phyloP scores from a whole-genome alignment of 1,140 invertebrate genomes.

The Conus betulinus region DNA sequence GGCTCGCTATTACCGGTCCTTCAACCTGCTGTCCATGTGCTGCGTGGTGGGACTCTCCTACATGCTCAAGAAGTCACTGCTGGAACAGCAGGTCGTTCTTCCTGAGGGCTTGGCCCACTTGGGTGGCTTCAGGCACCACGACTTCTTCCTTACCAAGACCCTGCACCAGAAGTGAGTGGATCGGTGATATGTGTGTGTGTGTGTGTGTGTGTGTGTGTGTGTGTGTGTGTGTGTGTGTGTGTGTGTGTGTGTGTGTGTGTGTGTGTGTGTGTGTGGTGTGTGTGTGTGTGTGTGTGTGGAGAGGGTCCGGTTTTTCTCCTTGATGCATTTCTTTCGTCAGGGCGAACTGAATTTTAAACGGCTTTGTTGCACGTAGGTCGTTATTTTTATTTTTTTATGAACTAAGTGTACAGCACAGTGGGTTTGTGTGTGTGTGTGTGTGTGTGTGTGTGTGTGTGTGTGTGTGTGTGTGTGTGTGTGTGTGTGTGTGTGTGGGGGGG shows the following conservation, averaged over 20 bases:
- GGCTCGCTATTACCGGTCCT: constrained; percentile 94
- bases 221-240: not conserved
- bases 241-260: not conserved
- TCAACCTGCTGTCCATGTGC: constrained; percentile 93
- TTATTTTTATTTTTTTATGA: too few species aligned
- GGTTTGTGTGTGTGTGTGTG: not conserved
- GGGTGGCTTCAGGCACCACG: constrained; percentile 80
- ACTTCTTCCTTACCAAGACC: constrained; percentile 97
- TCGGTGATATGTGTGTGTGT: not conserved
- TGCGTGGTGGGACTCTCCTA: constrained; percentile 99
- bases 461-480: not conserved
- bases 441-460: not conserved
- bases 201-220: too few species aligned
- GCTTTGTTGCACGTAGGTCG: too few species aligned
- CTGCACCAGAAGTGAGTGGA: constrained; percentile 82
- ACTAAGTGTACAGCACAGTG: too few species aligned
- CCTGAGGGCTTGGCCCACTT: too few species aligned
- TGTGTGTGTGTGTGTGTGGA: not conserved
- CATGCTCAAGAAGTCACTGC: constrained; percentile 89
- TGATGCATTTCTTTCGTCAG: too few species aligned
- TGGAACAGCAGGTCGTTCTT: constrained; percentile 92
- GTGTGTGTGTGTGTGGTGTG: not conserved
- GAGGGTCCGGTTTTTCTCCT: too few species aligned
- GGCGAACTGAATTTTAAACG: too few species aligned
- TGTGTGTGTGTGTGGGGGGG: not conserved